Percentiles rank a stretch among this genome's conserved stretches.
Conservation (phyloP, 2,888 invertebrate species). For the Apodemia duryi region DNA sequence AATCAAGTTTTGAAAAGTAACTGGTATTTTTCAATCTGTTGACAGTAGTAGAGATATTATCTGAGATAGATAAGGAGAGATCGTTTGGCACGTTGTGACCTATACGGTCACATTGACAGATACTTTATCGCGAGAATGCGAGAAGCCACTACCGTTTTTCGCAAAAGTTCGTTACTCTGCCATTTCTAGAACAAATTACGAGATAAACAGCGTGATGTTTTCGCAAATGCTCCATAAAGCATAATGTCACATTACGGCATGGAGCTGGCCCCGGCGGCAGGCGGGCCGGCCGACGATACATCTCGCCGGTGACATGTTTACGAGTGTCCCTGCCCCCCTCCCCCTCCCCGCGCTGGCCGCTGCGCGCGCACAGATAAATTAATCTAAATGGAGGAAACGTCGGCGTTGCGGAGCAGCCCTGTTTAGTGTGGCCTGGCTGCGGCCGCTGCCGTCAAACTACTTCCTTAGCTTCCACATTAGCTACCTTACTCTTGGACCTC, state of each 20-base stretch:
- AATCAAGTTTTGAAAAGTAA: too few species aligned
- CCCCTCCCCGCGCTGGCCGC: slow-evolving; percentile 36
- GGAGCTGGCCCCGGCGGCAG: slow-evolving; percentile 24
- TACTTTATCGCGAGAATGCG: too few species aligned
- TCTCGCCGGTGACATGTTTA: slow-evolving; percentile 61
- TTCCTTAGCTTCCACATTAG: background rate
- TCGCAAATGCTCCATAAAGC: too few species aligned
- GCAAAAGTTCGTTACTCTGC: background rate
- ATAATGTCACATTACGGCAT: background rate
- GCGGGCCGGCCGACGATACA: slow-evolving; percentile 43
- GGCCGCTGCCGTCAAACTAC: background rate
- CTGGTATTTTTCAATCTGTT: too few species aligned
- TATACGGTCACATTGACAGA: too few species aligned
- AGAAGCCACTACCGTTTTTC: background rate
- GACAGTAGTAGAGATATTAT: too few species aligned
- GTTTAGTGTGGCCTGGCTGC: slow-evolving; percentile 22
- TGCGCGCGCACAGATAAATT: slow-evolving; percentile 48
- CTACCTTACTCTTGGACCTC: background rate
- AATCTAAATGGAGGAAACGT: slow-evolving; percentile 55
- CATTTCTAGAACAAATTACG: background rate
- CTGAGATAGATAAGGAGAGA: too few species aligned
- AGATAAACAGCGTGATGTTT: background rate
- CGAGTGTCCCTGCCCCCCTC: slow-evolving; percentile 38
- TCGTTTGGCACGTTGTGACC: too few species aligned
- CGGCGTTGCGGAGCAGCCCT: slow-evolving; percentile 23